Evolutionary conservation across 2,797 vertebrate species (phyloP).

Genomic region (Enteromius unitaeniatus): DNA sequence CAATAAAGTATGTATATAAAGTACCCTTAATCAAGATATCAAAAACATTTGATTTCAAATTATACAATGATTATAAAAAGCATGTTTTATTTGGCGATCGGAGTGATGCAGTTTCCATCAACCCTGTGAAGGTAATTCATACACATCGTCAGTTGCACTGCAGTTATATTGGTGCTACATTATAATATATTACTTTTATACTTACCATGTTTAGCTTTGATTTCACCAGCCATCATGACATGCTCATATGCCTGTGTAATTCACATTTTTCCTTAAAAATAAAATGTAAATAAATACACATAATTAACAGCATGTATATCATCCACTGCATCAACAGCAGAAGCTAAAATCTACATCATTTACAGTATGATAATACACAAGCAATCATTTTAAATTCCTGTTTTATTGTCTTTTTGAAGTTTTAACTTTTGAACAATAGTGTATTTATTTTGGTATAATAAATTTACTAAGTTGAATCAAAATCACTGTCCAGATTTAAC

Average conservation of each 20-base stretch:
- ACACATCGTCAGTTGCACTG: not conserved
- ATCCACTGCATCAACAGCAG: not conserved
- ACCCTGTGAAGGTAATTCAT: slow-evolving; percentile 17
- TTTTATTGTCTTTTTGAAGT: not conserved
- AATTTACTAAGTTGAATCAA: not conserved
- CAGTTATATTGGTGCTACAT: not conserved
- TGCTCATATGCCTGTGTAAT: slow-evolving; percentile 17
- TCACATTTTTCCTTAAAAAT: slow-evolving; percentile 13
- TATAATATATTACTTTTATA: slow-evolving; percentile 12
- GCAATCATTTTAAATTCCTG: not conserved
- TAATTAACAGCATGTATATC: not conserved
- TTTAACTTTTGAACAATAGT: not conserved
- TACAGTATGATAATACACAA: not conserved
- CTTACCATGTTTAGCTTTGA: slow-evolving; percentile 19
- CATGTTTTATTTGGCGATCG: not conserved
- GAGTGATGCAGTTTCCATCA: slow-evolving; percentile 2
- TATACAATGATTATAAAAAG: not conserved
- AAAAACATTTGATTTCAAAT: not conserved
- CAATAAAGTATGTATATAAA: not conserved
- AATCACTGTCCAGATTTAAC: not conserved
- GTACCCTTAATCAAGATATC: not conserved
- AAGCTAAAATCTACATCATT: not conserved
- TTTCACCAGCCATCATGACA: not conserved
- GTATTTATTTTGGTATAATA: not conserved
- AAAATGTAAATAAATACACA: not conserved